Evolutionary conservation across 2,113 vertebrate genomes (phyloP), one percentile per base, ranked within the genome.

Genomic region (Clarias batrachus): DNA sequence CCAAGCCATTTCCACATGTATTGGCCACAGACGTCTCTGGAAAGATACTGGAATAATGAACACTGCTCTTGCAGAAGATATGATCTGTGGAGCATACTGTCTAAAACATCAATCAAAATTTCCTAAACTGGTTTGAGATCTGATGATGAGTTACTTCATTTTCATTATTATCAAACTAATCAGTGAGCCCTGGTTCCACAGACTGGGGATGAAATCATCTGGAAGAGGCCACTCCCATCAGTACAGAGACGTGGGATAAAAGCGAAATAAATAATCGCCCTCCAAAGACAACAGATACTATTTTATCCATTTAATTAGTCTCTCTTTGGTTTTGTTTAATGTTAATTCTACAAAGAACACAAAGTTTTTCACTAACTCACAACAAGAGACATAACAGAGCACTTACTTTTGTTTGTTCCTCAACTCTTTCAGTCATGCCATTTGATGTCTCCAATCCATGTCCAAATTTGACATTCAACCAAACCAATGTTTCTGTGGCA

Each of bases 401-500:
- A 48, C 48, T 48, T 48, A 16, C 52, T 17, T 56, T 56, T 77
- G 14, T 77, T 77, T 27, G 4, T 52, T 77, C 9, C 25, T 52
- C 73, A 76, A 77, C 6, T 62, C 56, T 7, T 33, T 79, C 77
- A 59, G n/a, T 21, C 30, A 7, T 60, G 77, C 77, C 54, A 23
- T 52, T 65, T 48, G 57, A 84, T 79, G 84, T 59, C 60, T 86
- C 60, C 74, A 62, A 86, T 80, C 41, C 56, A 14, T 56, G 62
- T 86, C 78, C 70, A 82, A 82, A 87, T 85, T 78, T 88, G 87
- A 87, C 89, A 88, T 88, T 88, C 85, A 90, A 66, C 89, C 57
- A 77, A 90, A 65, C 89, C 48, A 77, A 87, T 88, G 89, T 90
- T 90, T 88, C 89, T 90, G 89, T 90, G 87, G 89, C 89, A 90